phyloP scores from a whole-genome alignment of 1,140 invertebrate species.

The Eriocheir sinensis region DNA sequence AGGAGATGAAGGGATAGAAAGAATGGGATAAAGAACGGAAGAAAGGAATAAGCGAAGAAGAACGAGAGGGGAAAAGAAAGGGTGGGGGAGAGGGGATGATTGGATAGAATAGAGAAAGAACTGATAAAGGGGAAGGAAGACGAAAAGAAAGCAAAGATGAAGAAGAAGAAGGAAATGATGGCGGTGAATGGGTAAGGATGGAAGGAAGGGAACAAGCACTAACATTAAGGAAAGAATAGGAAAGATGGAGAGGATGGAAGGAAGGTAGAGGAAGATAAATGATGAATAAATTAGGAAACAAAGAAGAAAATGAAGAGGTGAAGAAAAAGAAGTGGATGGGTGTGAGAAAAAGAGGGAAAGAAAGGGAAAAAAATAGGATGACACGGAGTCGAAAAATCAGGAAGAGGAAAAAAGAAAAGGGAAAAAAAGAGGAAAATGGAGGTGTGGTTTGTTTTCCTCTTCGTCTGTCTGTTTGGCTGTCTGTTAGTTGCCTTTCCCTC shows the following conservation, averaged over 20 bases:
- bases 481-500: neutral
- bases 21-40: too few species aligned
- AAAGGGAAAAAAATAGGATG: neutral
- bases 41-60: neutral
- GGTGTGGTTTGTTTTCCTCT: too few species aligned
- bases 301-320: neutral
- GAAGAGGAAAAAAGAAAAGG: too few species aligned
- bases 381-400: neutral
- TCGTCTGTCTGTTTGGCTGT: too few species aligned
- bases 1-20: too few species aligned
- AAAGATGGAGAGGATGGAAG: neutral
- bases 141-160: neutral
- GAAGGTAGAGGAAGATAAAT: too few species aligned
- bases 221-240: neutral
- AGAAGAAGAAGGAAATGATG: neutral
- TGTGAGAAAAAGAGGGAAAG: neutral
- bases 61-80: neutral
- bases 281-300: neutral
- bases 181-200: neutral
- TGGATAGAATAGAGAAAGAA: neutral
- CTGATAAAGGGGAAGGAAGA: neutral
- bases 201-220: neutral
- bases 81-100: neutral
- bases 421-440: too few species aligned
- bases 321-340: neutral